phyloP scores from a whole-genome alignment of 2,113 vertebrate species.

The Heterotilapia buettikoferi region DNA sequence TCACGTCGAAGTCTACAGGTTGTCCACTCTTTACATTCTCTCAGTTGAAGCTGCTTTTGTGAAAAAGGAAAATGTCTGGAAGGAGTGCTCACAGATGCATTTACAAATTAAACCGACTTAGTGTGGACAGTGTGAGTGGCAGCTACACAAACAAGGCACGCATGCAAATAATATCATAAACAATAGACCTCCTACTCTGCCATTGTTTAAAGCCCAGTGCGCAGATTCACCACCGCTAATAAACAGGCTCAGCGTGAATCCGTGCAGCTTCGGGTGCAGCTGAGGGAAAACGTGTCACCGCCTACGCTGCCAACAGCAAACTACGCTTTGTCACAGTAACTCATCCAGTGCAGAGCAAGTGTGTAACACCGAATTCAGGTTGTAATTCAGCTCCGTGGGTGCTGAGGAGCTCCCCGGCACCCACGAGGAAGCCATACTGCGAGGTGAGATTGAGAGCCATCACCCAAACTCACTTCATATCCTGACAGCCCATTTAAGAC shows the following conservation, averaged over 20 bases:
- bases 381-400: neutral
- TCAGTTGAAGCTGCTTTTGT: neutral
- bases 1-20: neutral
- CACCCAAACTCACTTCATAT: neutral
- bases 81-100: neutral
- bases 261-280: neutral
- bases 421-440: neutral
- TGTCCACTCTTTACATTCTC: neutral
- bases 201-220: neutral
- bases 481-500: neutral
- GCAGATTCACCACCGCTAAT: neutral
- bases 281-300: neutral
- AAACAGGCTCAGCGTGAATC: neutral
- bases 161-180: conserved; percentile 24
- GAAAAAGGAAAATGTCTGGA: neutral
- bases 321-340: conserved; percentile 1
- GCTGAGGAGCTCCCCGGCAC: neutral
- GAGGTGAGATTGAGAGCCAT: neutral
- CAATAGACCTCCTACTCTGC: neutral
- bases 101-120: neutral
- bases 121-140: neutral
- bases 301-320: neutral
- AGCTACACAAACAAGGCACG: neutral
- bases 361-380: neutral
- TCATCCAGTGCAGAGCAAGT: neutral